These are phyloP conservation scores for Ellobium chinense DNA, from an alignment of 2,888 invertebrate species.

Conservation along the genomic window DNA sequence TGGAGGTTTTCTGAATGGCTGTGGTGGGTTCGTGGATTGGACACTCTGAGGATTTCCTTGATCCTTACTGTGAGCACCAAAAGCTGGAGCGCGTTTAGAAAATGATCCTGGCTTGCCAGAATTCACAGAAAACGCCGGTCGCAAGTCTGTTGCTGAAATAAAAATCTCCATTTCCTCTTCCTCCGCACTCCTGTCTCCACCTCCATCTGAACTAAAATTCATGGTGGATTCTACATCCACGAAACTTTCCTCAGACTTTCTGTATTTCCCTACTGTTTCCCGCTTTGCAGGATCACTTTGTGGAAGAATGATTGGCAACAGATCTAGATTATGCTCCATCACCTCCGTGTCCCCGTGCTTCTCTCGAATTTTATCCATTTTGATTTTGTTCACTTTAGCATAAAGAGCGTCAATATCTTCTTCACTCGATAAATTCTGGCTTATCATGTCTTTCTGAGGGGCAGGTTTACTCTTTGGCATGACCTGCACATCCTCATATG, in stretches of 20 bases:
- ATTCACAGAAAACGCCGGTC: neutral
- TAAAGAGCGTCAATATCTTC: slow-evolving; percentile 48
- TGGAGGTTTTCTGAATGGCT: neutral
- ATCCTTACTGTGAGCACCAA: neutral
- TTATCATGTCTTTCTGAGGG: no score
- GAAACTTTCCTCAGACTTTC: neutral
- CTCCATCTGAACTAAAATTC: neutral
- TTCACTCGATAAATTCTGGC: slow-evolving; percentile 1
- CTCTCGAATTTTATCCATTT: slow-evolving; percentile 24
- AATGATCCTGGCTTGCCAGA: neutral
- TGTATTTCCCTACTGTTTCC: neutral
- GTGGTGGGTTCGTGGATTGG: neutral
- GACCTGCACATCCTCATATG: slow-evolving; percentile 38
- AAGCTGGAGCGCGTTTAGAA: neutral
- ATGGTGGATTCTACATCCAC: neutral
- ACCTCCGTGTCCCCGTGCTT: neutral
- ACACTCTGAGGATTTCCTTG: neutral
- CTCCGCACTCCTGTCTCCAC: neutral
- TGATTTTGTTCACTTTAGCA: slow-evolving; percentile 50
- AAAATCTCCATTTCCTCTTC: slow-evolving; percentile 17
- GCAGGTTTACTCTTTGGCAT: neutral
- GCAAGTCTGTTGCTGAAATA: neutral
- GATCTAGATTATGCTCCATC: neutral
- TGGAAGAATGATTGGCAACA: slow-evolving; percentile 10
- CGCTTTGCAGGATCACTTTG: neutral